Evolutionary conservation across 2,888 invertebrate genomes (phyloP).

Genomic region (Tinea semifulvella): DNA sequence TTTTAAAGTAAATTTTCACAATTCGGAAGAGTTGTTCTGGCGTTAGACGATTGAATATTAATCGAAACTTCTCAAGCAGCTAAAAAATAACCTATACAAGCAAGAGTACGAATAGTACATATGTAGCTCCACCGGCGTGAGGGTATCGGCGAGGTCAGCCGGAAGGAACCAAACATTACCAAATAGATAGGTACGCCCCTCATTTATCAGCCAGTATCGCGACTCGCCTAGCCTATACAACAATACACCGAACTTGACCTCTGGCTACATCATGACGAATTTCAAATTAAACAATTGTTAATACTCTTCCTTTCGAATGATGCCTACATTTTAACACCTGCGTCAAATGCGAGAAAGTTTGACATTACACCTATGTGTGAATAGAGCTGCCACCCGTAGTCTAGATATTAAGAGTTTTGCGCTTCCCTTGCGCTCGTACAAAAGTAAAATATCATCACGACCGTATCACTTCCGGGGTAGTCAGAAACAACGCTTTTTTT

Average conservation of each 20-base stretch:
- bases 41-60: no score
- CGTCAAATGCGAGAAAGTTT: neutral
- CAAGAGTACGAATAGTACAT: no score
- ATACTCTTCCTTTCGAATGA: neutral
- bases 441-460: no score
- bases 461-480: no score
- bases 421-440: no score
- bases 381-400: neutral
- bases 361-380: conserved; percentile 3
- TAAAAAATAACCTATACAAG: no score
- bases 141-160: conserved; percentile 35
- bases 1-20: no score
- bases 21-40: no score
- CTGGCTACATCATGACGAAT: neutral
- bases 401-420: no score
- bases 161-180: conserved; percentile 53
- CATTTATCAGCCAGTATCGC: conserved; percentile 46
- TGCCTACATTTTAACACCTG: neutral
- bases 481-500: no score
- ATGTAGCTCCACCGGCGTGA: neutral
- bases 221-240: conserved; percentile 20
- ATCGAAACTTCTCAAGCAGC: no score
- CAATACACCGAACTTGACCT: conserved; percentile 43
- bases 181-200: conserved; percentile 38
- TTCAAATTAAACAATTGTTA: neutral